Conservation (phyloP, 2,888 invertebrate genomes). For the Dasypogon diadema region DNA sequence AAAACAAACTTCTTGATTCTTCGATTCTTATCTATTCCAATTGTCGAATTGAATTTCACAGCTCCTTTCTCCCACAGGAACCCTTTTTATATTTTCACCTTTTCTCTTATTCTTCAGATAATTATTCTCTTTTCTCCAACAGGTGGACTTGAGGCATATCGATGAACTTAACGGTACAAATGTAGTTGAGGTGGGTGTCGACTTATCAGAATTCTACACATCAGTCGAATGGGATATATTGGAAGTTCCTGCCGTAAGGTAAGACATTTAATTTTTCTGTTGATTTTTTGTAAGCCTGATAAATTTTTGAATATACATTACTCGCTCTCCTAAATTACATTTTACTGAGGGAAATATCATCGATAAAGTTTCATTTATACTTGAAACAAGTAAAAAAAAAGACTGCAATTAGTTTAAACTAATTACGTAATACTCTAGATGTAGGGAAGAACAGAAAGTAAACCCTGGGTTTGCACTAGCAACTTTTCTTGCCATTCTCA, state of each 20-base stretch:
- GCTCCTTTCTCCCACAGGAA: neutral
- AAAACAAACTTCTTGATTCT: constrained; percentile 15
- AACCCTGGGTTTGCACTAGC: no score
- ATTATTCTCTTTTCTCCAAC: constrained; percentile 53
- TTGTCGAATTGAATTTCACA: constrained; percentile 45
- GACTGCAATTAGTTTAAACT: no score
- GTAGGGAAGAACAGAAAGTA: no score
- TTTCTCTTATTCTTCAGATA: constrained; percentile 22
- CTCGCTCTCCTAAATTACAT: no score
- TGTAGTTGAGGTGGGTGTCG: constrained; percentile 93
- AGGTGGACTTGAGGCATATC: constrained; percentile 94
- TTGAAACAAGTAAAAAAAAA: no score
- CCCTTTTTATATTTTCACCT: neutral
- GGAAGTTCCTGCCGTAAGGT: constrained; percentile 94
- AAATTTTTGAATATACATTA: no score
- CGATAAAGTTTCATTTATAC: no score
- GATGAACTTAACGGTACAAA: constrained; percentile 91
- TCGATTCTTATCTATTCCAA: constrained; percentile 43
- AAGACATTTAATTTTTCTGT: constrained; percentile 60
- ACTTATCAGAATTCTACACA: constrained; percentile 97
- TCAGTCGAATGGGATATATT: constrained; percentile 99
- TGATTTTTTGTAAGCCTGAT: neutral
- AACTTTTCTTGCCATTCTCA: no score
- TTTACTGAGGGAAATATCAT: no score
- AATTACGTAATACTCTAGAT: no score